phyloP scores from a whole-genome alignment of 1,140 invertebrate species.

The Monochamus saltuarius region DNA sequence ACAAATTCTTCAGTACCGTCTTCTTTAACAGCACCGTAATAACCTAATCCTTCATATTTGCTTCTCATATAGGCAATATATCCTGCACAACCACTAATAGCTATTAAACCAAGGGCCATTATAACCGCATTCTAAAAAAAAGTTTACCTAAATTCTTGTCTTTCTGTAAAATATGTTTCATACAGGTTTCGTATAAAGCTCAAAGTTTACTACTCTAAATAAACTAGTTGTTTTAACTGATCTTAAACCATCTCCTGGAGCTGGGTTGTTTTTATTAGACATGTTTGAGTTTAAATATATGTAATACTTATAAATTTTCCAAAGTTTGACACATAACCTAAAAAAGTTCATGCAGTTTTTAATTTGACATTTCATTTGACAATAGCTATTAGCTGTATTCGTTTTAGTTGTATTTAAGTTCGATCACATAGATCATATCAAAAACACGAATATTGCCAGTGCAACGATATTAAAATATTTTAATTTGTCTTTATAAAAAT shows the following conservation, averaged over 20 bases:
- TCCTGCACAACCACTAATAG: slow-evolving; percentile 62
- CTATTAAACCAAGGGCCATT: slow-evolving; percentile 72
- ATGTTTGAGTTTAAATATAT: slow-evolving; percentile 10
- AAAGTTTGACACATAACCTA: slow-evolving; percentile 11
- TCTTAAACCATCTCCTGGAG: slow-evolving; percentile 75
- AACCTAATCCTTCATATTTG: slow-evolving; percentile 74
- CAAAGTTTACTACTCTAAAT: slow-evolving; percentile 78
- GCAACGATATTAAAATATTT: too few species aligned
- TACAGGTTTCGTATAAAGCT: slow-evolving; percentile 81
- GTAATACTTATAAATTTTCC: slow-evolving; percentile 9
- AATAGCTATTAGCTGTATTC: too few species aligned
- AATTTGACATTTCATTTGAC: background rate
- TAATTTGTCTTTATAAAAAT: too few species aligned
- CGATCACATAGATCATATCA: too few species aligned
- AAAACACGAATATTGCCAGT: too few species aligned
- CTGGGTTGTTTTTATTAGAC: slow-evolving; percentile 31
- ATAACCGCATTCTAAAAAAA: slow-evolving; percentile 75
- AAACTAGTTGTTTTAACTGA: slow-evolving; percentile 68
- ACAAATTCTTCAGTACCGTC: slow-evolving; percentile 72
- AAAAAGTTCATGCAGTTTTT: background rate
- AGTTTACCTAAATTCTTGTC: slow-evolving; percentile 34
- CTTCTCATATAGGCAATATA: slow-evolving; percentile 80
- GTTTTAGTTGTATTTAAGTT: too few species aligned
- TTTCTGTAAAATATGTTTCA: slow-evolving; percentile 48
- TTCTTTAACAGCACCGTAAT: slow-evolving; percentile 72